Base-by-base conservation (phyloP, 2,113 vertebrate genomes). In the Pelecanoides urinatrix region DNA sequence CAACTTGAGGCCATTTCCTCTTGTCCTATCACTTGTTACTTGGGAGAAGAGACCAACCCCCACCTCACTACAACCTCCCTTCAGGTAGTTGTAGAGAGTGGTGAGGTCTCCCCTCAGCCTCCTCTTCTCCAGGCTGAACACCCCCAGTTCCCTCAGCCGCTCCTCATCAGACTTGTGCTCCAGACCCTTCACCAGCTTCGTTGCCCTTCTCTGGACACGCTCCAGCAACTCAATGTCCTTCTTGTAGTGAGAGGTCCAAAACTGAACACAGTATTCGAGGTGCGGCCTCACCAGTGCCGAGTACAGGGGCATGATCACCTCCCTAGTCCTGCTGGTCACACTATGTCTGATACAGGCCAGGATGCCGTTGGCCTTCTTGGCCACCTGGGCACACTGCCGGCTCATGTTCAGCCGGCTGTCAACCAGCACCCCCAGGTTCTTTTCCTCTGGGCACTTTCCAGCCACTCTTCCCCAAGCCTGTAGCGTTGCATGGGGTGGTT, bases 301-400 rank as follows among this genome's bases (percentile, higher is more conserved):
- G 19, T 2, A 29, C 47, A 62, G 30, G 1, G 20, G 12, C 0
- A 55, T 3, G 2, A 8, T 45, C 49, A 4, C 30, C 27, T 6
- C 47, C 40, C 19, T 91, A 1, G 0, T 27, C 32, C 70, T 66
- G 79, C n/a, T 3, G 5, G 53, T 1, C 44, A 20, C 0, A 0
- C 38, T 4, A 1, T 16, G 27, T 1, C 27, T 61, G 45, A 7
- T 27, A 7, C 19, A 61, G 5, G 8, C 52, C 77, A 79, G 9
- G 55, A 34, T 58, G 58, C 7, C 11, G 0, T 1, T 49, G 47
- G 36, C 16, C 13, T 1, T 6, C 10, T 52, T 45, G 53, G 47
- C 34, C 18, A 32, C 49, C 44, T 59, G 63, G n/a, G 50, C 50
- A 81, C 34, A 7, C 10, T 52, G 6, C 8, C 12, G 13, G 36